These are phyloP conservation scores for Lycopodina hypogea DNA, from an alignment of 37 sponge, comb jelly and placozoan species.

Conservation along the genomic window DNA sequence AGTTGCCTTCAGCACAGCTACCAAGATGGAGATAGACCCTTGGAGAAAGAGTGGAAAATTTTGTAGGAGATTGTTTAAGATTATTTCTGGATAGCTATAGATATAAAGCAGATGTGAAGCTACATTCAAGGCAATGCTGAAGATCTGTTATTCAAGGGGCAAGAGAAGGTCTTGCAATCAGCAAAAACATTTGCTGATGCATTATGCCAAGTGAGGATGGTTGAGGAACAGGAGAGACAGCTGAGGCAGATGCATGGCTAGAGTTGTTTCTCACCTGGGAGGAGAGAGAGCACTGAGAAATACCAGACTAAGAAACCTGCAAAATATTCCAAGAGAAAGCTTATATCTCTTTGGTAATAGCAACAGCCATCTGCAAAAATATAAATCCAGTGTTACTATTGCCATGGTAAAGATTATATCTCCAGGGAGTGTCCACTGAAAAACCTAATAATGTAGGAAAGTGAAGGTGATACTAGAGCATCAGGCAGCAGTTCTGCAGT, in stretches of 20 bases:
- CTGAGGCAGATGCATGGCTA: conserved; percentile 16
- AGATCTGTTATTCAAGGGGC: conserved; percentile 32
- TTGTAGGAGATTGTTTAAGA: conserved; percentile 9
- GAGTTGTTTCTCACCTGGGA: too few species aligned
- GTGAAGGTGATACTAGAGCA: not conserved
- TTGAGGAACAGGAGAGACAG: conserved; percentile 37
- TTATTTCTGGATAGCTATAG: conserved; percentile 38
- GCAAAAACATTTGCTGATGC: conserved; percentile 29
- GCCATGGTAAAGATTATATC: too few species aligned
- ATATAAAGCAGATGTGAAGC: conserved; percentile 13
- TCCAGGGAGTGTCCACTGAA: too few species aligned
- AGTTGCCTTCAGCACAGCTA: conserved; percentile 24
- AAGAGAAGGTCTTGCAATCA: conserved; percentile 36
- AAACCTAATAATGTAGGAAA: not conserved
- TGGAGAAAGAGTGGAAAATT: conserved; percentile 17
- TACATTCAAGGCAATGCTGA: too few species aligned
- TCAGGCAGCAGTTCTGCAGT: conserved; percentile 9
- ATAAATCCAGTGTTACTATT: too few species aligned
- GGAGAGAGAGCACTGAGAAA: not conserved
- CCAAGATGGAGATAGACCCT: conserved; percentile 5
- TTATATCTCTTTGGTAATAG: too few species aligned
- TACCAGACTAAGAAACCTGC: not conserved
- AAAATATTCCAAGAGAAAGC: not conserved
- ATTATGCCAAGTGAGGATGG: conserved; percentile 23
- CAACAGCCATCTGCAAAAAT: too few species aligned